Percentiles rank a stretch among this genome's conserved stretches.
Conservation (phyloP, 2,113 vertebrate genomes). For the Eudyptes chrysolophus region DNA sequence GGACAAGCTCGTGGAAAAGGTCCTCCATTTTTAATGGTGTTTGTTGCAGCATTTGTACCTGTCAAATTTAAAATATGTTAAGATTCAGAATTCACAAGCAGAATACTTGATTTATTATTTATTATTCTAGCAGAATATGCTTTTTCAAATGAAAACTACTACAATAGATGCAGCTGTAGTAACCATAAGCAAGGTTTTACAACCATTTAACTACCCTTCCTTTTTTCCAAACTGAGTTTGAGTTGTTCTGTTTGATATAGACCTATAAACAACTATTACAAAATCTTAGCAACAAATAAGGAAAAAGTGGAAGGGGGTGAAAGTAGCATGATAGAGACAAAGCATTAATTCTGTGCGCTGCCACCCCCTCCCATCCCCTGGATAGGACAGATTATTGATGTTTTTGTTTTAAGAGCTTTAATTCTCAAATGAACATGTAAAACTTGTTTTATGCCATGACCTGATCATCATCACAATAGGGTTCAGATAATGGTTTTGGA, state of each 20-base stretch:
- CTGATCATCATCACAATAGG: background rate
- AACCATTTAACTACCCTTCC: background rate
- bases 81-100: slow-evolving; percentile 16
- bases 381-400: background rate
- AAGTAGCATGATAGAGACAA: background rate
- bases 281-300: background rate
- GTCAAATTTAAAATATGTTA: slow-evolving; percentile 32
- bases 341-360: background rate
- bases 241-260: background rate
- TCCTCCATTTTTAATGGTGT: slow-evolving; percentile 81
- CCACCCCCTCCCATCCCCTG: too few species aligned
- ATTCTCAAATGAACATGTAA: background rate
- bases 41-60: slow-evolving; percentile 59
- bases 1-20: slow-evolving; percentile 86
- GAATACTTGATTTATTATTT: background rate
- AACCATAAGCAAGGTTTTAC: background rate
- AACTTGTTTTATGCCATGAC: background rate
- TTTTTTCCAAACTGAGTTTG: background rate
- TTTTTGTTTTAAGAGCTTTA: background rate
- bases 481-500: background rate
- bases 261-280: background rate
- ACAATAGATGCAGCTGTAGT: background rate
- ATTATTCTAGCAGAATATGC: background rate
- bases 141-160: background rate
- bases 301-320: background rate